A percentile compares a stretch with the other conserved stretches of the same genome.
Conservation (phyloP, 2,888 invertebrate genomes). For the Lycaena phlaeas region DNA sequence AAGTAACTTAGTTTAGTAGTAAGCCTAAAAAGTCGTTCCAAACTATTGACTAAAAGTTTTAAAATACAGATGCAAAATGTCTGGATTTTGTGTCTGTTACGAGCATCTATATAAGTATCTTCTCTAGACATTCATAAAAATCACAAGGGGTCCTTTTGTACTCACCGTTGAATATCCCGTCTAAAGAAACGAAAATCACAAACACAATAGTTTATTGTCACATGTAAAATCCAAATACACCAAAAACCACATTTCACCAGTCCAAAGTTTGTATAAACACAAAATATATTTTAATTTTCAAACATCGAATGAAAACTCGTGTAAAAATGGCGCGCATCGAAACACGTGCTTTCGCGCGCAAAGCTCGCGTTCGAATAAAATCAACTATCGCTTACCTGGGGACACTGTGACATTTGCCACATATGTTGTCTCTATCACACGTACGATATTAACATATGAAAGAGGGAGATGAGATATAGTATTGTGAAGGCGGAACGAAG, state of each 20-base stretch:
- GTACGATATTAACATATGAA: constrained; percentile 10
- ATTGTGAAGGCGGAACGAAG: constrained; percentile 49
- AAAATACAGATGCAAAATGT: constrained; percentile 1
- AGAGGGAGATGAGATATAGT: constrained; percentile 28
- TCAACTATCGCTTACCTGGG: constrained; percentile 53
- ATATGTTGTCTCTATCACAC: constrained; percentile 34
- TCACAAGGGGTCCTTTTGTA: constrained; percentile 20
- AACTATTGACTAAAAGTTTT: not conserved
- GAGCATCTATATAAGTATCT: no score
- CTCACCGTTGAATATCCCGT: constrained; percentile 47
- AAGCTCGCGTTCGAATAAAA: constrained; percentile 63
- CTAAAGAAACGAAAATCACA: constrained; percentile 44
- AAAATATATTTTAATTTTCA: constrained; percentile 13
- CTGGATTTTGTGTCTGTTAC: constrained; percentile 11
- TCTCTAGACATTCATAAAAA: no score
- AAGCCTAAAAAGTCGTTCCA: no score
- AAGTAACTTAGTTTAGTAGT: no score
- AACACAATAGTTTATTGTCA: constrained; percentile 43
- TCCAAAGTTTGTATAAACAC: constrained; percentile 15
- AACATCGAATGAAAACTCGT: constrained; percentile 24
- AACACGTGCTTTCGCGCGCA: constrained; percentile 62
- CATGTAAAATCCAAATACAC: constrained; percentile 41
- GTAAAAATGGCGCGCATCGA: constrained; percentile 34
- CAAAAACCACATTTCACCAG: constrained; percentile 31
- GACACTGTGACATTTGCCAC: constrained; percentile 48